A percentile compares a stretch with the other conserved stretches of the same genome.
phyloP scores from a whole-genome alignment of 1,140 invertebrate species.

The Drosophila punjabiensis region DNA sequence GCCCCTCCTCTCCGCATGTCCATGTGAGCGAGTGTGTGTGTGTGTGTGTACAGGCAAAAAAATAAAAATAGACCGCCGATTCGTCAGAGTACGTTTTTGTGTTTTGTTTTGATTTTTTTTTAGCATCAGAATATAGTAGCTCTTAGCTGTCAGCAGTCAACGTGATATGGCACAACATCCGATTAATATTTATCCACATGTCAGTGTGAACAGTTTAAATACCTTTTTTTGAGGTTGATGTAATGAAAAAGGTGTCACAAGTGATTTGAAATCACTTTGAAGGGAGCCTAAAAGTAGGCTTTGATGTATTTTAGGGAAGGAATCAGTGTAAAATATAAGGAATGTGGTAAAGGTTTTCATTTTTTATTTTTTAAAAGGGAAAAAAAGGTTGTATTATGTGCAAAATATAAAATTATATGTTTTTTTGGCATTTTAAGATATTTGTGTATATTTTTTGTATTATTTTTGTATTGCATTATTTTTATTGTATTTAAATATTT shows the following conservation, averaged over 20 bases:
- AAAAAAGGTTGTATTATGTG: too few relatives aligned
- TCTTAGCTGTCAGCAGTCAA: constrained; percentile 8
- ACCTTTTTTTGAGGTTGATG: neutral
- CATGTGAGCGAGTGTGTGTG: neutral
- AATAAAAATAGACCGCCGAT: constrained; percentile 9
- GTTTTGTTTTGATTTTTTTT: neutral
- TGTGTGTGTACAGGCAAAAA: constrained; percentile 14
- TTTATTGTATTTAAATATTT: too few relatives aligned
- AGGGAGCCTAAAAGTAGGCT: neutral
- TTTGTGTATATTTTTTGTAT: too few relatives aligned
- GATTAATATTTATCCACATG: constrained; percentile 13
- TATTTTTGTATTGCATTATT: too few relatives aligned
- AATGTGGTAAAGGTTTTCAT: too few relatives aligned
- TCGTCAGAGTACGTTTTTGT: neutral
- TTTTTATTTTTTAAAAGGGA: too few relatives aligned
- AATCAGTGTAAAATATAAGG: too few relatives aligned
- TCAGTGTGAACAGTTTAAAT: neutral
- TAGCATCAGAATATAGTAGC: neutral
- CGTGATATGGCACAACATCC: constrained; percentile 3
- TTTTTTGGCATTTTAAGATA: too few relatives aligned
- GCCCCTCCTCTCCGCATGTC: constrained; percentile 1
- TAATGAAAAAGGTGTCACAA: neutral
- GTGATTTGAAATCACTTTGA: neutral
- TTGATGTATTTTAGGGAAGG: too few relatives aligned
- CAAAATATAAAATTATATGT: too few relatives aligned